Conservation (phyloP, 2,113 vertebrate genomes). For the Shinisaurus crocodilurus region DNA sequence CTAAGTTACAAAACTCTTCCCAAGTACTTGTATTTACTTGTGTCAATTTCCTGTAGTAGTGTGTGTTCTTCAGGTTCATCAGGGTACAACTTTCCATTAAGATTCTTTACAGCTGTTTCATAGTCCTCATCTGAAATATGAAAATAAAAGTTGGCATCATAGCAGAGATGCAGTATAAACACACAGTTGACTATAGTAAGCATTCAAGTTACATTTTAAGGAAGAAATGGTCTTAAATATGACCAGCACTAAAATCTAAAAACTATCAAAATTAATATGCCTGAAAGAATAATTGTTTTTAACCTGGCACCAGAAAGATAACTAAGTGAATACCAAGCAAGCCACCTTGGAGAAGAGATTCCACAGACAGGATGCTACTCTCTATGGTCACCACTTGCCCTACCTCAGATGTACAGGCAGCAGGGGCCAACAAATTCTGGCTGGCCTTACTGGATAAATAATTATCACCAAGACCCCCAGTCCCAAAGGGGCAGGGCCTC, state of each 20-base stretch:
- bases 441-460: not conserved
- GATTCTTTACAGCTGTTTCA: constrained; percentile 89
- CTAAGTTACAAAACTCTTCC: not conserved
- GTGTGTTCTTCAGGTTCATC: constrained; percentile 70
- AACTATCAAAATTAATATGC: not conserved
- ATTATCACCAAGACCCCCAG: too few species aligned
- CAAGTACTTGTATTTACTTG: constrained; percentile 65
- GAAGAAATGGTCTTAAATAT: not conserved
- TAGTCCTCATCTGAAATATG: constrained; percentile 91
- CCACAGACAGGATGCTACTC: not conserved
- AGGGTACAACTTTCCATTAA: constrained; percentile 91
- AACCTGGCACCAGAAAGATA: not conserved
- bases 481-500: not conserved
- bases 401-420: not conserved
- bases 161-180: not conserved
- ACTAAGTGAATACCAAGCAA: not conserved
- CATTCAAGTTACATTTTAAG: not conserved
- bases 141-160: constrained; percentile 16
- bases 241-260: not conserved
- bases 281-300: not conserved
- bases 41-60: constrained; percentile 45
- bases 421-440: not conserved
- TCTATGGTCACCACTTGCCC: not conserved
- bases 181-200: not conserved
- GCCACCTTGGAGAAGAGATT: not conserved